Conservation (phyloP, 1,140 invertebrate species). For the Microvelia longipes region DNA sequence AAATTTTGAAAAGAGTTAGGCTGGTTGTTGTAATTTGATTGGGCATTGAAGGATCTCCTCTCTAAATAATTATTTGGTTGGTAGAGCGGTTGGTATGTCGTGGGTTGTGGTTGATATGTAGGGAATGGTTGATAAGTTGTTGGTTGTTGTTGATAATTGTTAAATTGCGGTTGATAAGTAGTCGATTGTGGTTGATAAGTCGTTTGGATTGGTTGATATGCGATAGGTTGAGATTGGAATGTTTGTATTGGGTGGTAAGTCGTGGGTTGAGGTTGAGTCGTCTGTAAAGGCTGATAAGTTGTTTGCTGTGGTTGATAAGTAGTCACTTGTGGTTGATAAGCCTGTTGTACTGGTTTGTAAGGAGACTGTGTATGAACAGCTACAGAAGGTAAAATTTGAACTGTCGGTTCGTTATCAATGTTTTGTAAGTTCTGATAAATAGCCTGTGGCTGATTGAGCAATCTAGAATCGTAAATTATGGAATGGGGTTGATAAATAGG, state of each 20-base stretch:
- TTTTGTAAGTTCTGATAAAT: background rate
- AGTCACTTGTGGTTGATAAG: slow-evolving; percentile 5
- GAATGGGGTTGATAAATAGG: background rate
- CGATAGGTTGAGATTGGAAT: background rate
- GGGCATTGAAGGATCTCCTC: background rate
- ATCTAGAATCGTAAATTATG: background rate
- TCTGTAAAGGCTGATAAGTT: no score
- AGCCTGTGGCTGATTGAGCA: background rate
- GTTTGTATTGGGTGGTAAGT: background rate
- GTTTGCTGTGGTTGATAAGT: background rate
- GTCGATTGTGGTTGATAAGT: no score
- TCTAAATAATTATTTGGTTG: background rate
- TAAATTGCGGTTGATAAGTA: no score
- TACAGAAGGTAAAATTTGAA: slow-evolving; percentile 2
- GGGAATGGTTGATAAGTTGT: background rate
- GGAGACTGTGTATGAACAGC: background rate
- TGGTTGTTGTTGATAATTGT: background rate
- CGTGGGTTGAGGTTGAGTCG: background rate
- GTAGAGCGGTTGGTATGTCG: background rate
- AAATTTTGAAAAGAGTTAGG: no score
- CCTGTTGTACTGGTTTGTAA: slow-evolving; percentile 1
- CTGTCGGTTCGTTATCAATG: background rate
- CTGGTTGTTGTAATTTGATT: no score
- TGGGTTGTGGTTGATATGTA: background rate
- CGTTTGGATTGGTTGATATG: no score